Conservation (phyloP, 1,140 invertebrate species). For the Antheraea pernyi region DNA sequence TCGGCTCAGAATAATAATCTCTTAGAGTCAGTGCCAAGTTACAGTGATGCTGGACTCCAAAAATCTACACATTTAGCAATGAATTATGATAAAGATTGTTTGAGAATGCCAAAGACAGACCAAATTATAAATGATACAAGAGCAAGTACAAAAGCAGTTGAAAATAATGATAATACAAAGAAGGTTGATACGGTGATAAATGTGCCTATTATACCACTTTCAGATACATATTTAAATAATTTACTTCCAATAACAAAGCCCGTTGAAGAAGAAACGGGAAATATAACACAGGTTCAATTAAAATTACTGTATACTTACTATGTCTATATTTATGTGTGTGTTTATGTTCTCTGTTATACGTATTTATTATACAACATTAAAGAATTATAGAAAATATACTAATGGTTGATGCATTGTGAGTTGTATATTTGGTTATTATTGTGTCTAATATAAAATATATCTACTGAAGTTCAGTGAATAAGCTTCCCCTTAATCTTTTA, state of each 20-base stretch:
- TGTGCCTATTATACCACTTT: constrained; percentile 5
- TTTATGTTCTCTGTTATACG: constrained; percentile 62
- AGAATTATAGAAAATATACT: constrained; percentile 45
- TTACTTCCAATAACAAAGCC: constrained; percentile 15
- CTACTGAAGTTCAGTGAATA: not conserved
- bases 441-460: constrained; percentile 2
- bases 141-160: not conserved
- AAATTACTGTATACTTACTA: constrained; percentile 70
- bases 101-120: constrained; percentile 9
- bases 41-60: not conserved
- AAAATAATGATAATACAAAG: not conserved
- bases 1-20: constrained; percentile 7
- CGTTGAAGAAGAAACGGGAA: constrained; percentile 42
- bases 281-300: constrained; percentile 64
- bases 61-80: constrained; percentile 40
- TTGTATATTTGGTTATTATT: constrained; percentile 33
- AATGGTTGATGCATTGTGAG: constrained; percentile 48
- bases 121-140: not conserved
- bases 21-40: not conserved
- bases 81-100: constrained; percentile 49
- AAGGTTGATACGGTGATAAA: constrained; percentile 15
- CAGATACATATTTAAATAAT: not conserved
- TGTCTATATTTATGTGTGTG: constrained; percentile 63
- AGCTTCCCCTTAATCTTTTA: not conserved
- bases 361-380: constrained; percentile 62